Evolutionary conservation across 1,140 invertebrate genomes (phyloP).

Genomic region (Solen grandis): DNA sequence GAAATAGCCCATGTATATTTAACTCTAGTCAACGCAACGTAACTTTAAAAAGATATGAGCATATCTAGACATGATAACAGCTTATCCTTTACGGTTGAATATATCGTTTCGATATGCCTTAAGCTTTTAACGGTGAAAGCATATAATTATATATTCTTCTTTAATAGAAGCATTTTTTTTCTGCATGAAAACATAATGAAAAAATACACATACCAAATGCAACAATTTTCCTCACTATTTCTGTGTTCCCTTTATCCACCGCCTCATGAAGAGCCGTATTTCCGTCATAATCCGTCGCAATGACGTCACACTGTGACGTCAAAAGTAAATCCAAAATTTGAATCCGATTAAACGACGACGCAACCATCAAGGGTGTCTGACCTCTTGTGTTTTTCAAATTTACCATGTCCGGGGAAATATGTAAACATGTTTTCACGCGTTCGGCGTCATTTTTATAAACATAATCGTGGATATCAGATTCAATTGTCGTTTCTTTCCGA

Average conservation of each 20-base stretch:
- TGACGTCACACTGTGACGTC: conserved; percentile 48
- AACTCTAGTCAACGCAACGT: background rate
- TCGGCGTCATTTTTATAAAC: conserved; percentile 40
- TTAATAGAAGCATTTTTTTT: too few species aligned
- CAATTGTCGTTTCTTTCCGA: background rate
- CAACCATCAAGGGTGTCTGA: conserved; percentile 40
- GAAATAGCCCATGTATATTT: too few species aligned
- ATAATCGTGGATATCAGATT: conserved; percentile 8
- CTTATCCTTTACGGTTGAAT: too few species aligned
- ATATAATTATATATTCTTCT: too few species aligned
- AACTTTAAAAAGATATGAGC: background rate
- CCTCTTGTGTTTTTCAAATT: conserved; percentile 20
- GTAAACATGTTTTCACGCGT: conserved; percentile 11
- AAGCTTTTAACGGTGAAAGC: too few species aligned
- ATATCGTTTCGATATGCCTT: too few species aligned
- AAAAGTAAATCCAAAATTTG: conserved; percentile 35
- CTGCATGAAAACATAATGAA: background rate
- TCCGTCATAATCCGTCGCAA: conserved; percentile 26
- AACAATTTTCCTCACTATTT: conserved; percentile 25
- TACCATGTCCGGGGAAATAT: conserved; percentile 3
- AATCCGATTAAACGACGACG: conserved; percentile 20
- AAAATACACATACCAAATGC: conserved; percentile 25
- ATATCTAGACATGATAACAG: too few species aligned
- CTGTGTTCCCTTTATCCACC: conserved; percentile 37
- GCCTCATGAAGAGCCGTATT: conserved; percentile 35